A percentile compares a stretch with the other conserved stretches of the same genome.
These are phyloP conservation scores for Syngnathus rostellatus DNA, from an alignment of 2,797 vertebrate genomes.

Conservation along the genomic window DNA sequence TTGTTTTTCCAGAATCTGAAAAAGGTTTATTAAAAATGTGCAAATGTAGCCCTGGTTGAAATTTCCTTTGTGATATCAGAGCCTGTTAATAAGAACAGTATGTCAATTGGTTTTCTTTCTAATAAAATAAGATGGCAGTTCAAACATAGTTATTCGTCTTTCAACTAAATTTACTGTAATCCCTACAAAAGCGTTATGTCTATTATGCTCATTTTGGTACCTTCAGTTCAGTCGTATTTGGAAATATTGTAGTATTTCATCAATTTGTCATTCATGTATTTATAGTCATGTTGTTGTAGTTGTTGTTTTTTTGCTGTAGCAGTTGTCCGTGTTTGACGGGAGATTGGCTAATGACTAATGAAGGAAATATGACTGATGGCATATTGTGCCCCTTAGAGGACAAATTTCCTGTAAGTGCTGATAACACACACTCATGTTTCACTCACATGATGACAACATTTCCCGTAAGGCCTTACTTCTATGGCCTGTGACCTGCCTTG, in stretches of 20 bases:
- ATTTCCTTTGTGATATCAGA: too few relatives aligned
- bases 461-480: background rate
- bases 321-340: background rate
- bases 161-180: too few relatives aligned
- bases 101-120: too few relatives aligned
- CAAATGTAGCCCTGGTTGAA: too few relatives aligned
- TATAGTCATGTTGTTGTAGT: background rate
- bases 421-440: slow-evolving; percentile 3
- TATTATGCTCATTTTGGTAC: too few relatives aligned
- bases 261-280: background rate
- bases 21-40: background rate
- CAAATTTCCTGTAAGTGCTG: background rate
- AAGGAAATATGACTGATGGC: background rate
- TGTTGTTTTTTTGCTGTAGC: background rate
- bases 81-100: too few relatives aligned
- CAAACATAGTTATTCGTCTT: too few relatives aligned
- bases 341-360: background rate
- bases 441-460: background rate
- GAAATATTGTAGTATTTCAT: too few relatives aligned
- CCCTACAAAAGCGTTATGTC: too few relatives aligned
- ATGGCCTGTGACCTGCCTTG: background rate
- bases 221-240: too few relatives aligned
- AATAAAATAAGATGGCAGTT: too few relatives aligned
- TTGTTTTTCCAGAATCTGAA: background rate
- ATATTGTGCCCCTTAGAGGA: background rate